These are phyloP conservation scores for Cataglyphis rosenhaueri DNA, from an alignment of 2,888 invertebrate species.

Conservation along the genomic window DNA sequence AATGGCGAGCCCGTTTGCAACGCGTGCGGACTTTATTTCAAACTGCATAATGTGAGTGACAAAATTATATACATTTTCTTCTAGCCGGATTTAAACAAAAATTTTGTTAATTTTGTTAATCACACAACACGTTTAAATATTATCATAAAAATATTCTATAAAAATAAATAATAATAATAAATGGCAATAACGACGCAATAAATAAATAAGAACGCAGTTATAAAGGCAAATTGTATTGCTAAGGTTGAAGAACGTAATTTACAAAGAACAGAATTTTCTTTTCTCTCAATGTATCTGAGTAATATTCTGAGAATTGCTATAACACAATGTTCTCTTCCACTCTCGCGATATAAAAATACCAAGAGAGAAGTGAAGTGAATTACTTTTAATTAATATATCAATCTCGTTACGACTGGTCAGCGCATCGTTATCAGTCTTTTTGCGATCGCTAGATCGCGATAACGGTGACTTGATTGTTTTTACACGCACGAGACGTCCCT, in stretches of 20 bases:
- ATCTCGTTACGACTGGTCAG: slow-evolving; percentile 67
- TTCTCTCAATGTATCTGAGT: not conserved
- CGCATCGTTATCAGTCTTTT: slow-evolving; percentile 58
- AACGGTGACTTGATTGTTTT: slow-evolving; percentile 57
- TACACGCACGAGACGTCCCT: slow-evolving; percentile 56
- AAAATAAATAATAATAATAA: not conserved
- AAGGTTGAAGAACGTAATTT: not conserved
- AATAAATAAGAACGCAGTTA: not conserved
- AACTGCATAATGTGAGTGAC: slow-evolving; percentile 87
- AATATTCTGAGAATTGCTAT: slow-evolving; percentile 10
- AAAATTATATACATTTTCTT: slow-evolving; percentile 1
- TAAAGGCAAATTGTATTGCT: not conserved
- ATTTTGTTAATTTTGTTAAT: not conserved
- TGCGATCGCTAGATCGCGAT: slow-evolving; percentile 48
- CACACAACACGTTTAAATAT: not conserved
- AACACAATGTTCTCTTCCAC: slow-evolving; percentile 21
- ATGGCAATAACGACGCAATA: not conserved
- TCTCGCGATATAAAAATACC: slow-evolving; percentile 27
- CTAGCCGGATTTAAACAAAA: not conserved
- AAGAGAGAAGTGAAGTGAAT: slow-evolving; percentile 45
- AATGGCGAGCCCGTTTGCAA: slow-evolving; percentile 99
- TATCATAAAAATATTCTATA: not conserved
- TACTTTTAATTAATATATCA: slow-evolving; percentile 72
- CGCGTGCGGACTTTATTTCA: slow-evolving; percentile 99
- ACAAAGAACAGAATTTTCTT: not conserved